A percentile compares a stretch with the other conserved stretches of the same genome.
These are phyloP conservation scores for Holothuria glaberrima DNA, from an alignment of 35 echinoderm and acorn worm genomes.

Conservation along the genomic window DNA sequence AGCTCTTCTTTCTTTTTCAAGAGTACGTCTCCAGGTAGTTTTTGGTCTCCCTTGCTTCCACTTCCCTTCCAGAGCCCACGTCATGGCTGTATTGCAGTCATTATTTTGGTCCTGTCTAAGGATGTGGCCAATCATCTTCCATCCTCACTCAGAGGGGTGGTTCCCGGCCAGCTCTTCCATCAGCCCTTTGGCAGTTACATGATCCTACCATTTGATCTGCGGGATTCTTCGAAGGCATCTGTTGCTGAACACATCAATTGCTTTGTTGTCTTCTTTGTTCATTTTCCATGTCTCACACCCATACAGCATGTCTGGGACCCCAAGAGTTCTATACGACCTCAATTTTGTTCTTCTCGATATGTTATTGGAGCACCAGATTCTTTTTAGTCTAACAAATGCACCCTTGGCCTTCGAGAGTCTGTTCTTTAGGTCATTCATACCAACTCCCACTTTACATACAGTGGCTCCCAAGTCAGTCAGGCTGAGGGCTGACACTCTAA, in stretches of 20 bases:
- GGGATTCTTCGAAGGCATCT: too few species aligned
- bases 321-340: too few species aligned
- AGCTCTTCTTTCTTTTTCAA: slow-evolving; percentile 58
- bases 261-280: too few species aligned
- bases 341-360: too few species aligned
- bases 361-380: too few species aligned
- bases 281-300: slow-evolving; percentile 35
- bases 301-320: slow-evolving; percentile 3
- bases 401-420: too few species aligned
- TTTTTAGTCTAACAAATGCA: too few species aligned
- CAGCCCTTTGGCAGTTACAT: background rate
- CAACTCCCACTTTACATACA: too few species aligned
- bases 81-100: slow-evolving; percentile 4
- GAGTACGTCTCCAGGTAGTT: slow-evolving; percentile 57
- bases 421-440: too few species aligned
- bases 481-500: too few species aligned
- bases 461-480: too few species aligned
- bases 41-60: slow-evolving; percentile 36
- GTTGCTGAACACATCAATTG: too few species aligned
- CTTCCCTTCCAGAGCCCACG: slow-evolving; percentile 33
- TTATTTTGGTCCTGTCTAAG: slow-evolving; percentile 17
- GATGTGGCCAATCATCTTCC: background rate
- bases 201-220: slow-evolving; percentile 2
- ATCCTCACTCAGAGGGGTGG: background rate
- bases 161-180: slow-evolving; percentile 6